Evolutionary conservation across 2,888 invertebrate genomes (phyloP).

Genomic region (Rotaria magnacalcarata): DNA sequence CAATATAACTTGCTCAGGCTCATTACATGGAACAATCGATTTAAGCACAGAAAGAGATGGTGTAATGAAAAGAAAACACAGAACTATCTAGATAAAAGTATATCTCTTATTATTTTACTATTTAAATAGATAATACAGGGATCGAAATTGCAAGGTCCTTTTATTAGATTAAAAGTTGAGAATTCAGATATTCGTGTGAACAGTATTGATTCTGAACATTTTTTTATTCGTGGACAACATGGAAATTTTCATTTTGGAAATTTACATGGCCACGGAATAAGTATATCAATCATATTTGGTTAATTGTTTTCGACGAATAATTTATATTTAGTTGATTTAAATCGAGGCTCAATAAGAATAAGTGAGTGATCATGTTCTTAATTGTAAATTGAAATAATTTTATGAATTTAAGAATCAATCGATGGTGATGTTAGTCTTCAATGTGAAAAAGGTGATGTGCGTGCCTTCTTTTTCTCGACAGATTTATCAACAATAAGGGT

Average conservation of each 20-base stretch:
- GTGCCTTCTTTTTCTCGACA: neutral
- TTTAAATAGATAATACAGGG: neutral
- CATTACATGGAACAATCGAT: constrained; percentile 3
- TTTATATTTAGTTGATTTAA: neutral
- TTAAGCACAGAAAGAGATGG: constrained; percentile 24
- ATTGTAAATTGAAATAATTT: no score
- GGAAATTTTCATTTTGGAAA: neutral
- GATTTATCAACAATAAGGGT: neutral
- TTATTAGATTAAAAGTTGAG: constrained; percentile 8
- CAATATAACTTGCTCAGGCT: neutral
- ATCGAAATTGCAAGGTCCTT: neutral
- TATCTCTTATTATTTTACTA: neutral
- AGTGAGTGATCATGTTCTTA: neutral
- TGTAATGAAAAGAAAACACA: neutral
- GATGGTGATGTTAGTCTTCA: neutral
- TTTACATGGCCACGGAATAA: neutral
- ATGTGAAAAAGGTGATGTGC: constrained; percentile 14
- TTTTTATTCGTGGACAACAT: neutral
- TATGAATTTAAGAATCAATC: neutral
- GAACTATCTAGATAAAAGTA: neutral
- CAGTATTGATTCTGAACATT: neutral
- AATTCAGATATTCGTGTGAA: neutral
- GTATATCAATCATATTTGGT: neutral
- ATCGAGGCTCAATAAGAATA: neutral
- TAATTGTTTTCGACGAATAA: neutral